Evolutionary conservation across 2,797 vertebrate species (phyloP).

Genomic region (Uromys caudimaculatus): DNA sequence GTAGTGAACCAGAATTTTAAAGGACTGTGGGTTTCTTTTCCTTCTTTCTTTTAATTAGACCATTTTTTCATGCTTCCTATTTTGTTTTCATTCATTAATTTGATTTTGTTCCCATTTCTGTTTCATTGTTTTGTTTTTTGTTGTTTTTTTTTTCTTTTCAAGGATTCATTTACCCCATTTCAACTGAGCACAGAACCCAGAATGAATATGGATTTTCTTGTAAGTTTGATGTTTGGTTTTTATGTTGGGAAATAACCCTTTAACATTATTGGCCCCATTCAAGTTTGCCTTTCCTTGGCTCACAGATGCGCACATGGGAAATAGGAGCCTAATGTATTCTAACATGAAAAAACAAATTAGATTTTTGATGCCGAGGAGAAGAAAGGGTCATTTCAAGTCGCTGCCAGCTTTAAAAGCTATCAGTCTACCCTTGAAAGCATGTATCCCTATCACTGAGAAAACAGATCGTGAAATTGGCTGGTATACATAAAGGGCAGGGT

Average conservation of each 20-base stretch:
- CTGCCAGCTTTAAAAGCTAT: conserved; percentile 66
- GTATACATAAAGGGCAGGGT: conserved; percentile 52
- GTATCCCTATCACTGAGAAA: conserved; percentile 36
- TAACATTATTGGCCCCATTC: conserved; percentile 72
- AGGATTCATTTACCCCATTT: conserved; percentile 99
- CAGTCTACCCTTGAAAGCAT: conserved; percentile 39
- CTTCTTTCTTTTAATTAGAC: conserved; percentile 88
- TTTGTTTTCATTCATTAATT: conserved; percentile 90
- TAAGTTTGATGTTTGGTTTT: conserved; percentile 94
- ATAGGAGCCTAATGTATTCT: conserved; percentile 68
- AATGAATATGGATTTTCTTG: conserved; percentile 99
- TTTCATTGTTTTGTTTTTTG: conserved; percentile 85
- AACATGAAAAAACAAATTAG: conserved; percentile 75
- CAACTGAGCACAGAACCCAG: conserved; percentile 96
- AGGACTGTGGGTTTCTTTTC: conserved; percentile 83
- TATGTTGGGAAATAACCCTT: conserved; percentile 87
- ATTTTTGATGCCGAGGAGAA: conserved; percentile 72
- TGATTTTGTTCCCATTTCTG: conserved; percentile 91
- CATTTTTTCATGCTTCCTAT: conserved; percentile 90
- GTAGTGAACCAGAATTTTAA: conserved; percentile 86
- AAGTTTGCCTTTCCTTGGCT: conserved; percentile 80
- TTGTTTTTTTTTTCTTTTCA: conserved; percentile 90
- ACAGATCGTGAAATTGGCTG: neutral
- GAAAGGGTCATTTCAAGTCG: conserved; percentile 75
- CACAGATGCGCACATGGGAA: conserved; percentile 74